Conservation (phyloP, 2,888 invertebrate genomes). For the Ochlodes sylvanus region DNA sequence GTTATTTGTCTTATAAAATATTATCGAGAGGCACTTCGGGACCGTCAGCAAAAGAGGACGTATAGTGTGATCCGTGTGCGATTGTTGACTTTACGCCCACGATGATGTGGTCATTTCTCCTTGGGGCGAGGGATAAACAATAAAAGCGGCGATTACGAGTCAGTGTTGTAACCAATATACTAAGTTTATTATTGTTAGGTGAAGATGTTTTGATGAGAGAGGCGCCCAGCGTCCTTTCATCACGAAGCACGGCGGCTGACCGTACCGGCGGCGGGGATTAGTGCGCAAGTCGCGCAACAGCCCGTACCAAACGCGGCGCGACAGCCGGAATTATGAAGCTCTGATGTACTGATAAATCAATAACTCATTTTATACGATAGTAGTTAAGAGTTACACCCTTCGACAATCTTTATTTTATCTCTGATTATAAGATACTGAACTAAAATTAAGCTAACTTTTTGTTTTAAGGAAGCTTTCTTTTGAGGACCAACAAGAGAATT, state of each 20-base stretch:
- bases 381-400: slow-evolving; percentile 46
- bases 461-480: background rate
- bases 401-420: slow-evolving; percentile 47
- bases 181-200: slow-evolving; percentile 76
- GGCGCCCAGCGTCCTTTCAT: slow-evolving; percentile 55
- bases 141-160: slow-evolving; percentile 80
- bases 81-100: slow-evolving; percentile 83
- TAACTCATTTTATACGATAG: slow-evolving; percentile 68
- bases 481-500: background rate
- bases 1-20: slow-evolving; percentile 86
- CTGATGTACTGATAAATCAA: slow-evolving; percentile 80
- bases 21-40: slow-evolving; percentile 83
- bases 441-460: background rate
- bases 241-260: slow-evolving; percentile 66
- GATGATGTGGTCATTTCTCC: slow-evolving; percentile 76
- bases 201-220: slow-evolving; percentile 71
- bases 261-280: slow-evolving; percentile 67
- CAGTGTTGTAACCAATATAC: slow-evolving; percentile 75
- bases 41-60: slow-evolving; percentile 84
- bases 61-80: slow-evolving; percentile 76
- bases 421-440: slow-evolving; percentile 2
- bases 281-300: slow-evolving; percentile 68
- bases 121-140: slow-evolving; percentile 80
- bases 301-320: slow-evolving; percentile 72
- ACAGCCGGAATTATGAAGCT: slow-evolving; percentile 76